Base-by-base conservation (phyloP, 92 coral and sea anemone species). In the Heliopora coerulea region DNA sequence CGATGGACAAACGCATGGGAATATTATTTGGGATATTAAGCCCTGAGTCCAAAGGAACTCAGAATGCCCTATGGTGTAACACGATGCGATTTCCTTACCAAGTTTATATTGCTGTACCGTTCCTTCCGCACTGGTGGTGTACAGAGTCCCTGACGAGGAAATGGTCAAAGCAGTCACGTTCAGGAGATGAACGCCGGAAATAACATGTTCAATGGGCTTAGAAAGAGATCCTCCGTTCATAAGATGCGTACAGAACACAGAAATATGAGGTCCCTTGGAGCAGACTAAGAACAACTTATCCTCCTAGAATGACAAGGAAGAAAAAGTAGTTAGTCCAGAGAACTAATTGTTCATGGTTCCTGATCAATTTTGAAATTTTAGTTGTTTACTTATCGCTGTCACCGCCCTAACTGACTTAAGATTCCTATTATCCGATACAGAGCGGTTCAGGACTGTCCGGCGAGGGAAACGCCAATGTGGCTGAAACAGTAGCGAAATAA, bases 151-250 rank as follows among this genome's bases (percentile, higher is more conserved):
- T 49, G 37, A 64, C 24, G 59, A 68, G 54, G 88, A 49, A 54
- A 87, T 75, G 1, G 68, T 48, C 30, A 87, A 59, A 21, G 88
- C 91, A 27, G 88, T 80, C 34, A 87, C 82, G 6, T 75, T 79
- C 67, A 87, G 40, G 56, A 80, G 63, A 68, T 87, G 91, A 29
- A 84, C 66, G 40, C 85, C 83, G 2, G 73, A 62, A 19, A 83
- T 56, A 52, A 83, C 63, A 25, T 52, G 79, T 27, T 68, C 46
- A 17, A 21, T 48, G n/a, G 87, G 87, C 64, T 78, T 78, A 46
- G 74, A 70, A 33, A 54, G 54, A 17, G 68, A n/a, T 12, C 74
- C 28, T 10, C 56, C 74, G 11, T 78, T 68, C 27, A 62, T 68
- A 12, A 72, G 74, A 26, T 33, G 60, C 12, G 80, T 23, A 27